Percentiles rank a stretch among this genome's conserved stretches.
phyloP scores from a whole-genome alignment of 2,113 vertebrate species.

The Poeciliopsis turrubarensis region DNA sequence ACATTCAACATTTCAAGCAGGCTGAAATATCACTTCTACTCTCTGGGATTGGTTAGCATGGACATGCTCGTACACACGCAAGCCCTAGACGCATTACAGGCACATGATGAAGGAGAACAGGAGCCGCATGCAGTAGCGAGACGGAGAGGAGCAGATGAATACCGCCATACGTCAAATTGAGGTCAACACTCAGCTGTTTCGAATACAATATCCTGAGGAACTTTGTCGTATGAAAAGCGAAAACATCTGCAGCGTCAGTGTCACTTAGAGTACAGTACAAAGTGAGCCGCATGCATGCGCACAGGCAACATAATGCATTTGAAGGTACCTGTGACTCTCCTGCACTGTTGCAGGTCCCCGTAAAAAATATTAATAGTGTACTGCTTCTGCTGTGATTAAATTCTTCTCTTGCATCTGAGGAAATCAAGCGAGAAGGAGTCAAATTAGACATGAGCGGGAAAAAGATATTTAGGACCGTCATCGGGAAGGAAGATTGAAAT shows the following conservation, averaged over 20 bases:
- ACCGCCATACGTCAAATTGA: slow-evolving; percentile 35
- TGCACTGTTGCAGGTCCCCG: slow-evolving; percentile 22
- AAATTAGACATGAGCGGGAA: background rate
- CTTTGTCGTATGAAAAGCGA: slow-evolving; percentile 24
- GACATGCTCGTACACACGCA: slow-evolving; percentile 17
- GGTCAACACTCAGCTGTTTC: slow-evolving; percentile 60
- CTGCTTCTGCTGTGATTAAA: slow-evolving; percentile 29
- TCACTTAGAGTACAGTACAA: slow-evolving; percentile 37
- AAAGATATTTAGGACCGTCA: background rate
- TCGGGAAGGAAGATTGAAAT: background rate
- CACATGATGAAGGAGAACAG: slow-evolving; percentile 13
- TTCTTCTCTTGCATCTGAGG: slow-evolving; percentile 28
- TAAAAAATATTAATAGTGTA: slow-evolving; percentile 41
- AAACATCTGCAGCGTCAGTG: slow-evolving; percentile 53
- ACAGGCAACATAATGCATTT: slow-evolving; percentile 1
- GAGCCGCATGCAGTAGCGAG: background rate
- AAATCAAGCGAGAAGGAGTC: slow-evolving; percentile 4
- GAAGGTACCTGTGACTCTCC: slow-evolving; percentile 25
- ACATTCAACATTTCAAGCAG: slow-evolving; percentile 29
- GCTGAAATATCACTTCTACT: background rate
- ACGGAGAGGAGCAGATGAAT: slow-evolving; percentile 30
- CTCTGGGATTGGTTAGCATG: background rate
- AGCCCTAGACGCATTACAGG: background rate
- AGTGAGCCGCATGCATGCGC: slow-evolving; percentile 12
- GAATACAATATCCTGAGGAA: slow-evolving; percentile 41